Evolutionary conservation across 1,140 invertebrate genomes (phyloP), one percentile per base, ranked within the genome.

Genomic region (Anadara kagoshimensis): DNA sequence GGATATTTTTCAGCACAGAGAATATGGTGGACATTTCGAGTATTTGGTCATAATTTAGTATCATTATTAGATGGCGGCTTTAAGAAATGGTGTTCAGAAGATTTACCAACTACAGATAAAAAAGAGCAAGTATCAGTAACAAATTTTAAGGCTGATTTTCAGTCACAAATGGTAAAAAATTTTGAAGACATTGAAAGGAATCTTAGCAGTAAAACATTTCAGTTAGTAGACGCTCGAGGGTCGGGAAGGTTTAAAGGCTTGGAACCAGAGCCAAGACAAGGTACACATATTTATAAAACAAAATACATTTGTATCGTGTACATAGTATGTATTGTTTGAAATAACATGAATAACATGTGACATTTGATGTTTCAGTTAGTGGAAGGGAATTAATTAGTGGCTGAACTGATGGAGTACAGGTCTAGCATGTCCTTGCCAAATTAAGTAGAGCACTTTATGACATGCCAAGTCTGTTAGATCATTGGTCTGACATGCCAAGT

Each of bases 11-110:
- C 86, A 14, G 85, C 86, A 8, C 85, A 78, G 18, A 59, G 87
- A 54, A 85, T 82, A 54, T 89, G 87, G 87, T 88, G 85, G 84
- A 86, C 80, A 43, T 87, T 89, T 63, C 69, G 76, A 59, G 71
- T 81, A 0, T 89, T 86, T 76, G 87, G 87, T 20, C 86, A 88
- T 69, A 47, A 79, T 10, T 61, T 58, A 4, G 79, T 89, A 16
- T 88, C 83, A 1, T 69, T 89, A 29, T 71, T 89, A 43, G 80
- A 86, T 69, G 87, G 87, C 44, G 87, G 87, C 8, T 73, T 88
- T 24, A 77, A 65, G 3, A 79, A 81, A 58, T 89, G 87, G 87
- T 75, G 71, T 54, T 66, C 64, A 1, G 69, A 75, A 14, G 53
- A 57, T 20, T 47, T 82, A 14, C 72, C 76, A n/a, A 81, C 77